Percentiles rank a stretch among this genome's conserved stretches.
Conservation (phyloP, 2,113 vertebrate species). For the Polypterus senegalus region DNA sequence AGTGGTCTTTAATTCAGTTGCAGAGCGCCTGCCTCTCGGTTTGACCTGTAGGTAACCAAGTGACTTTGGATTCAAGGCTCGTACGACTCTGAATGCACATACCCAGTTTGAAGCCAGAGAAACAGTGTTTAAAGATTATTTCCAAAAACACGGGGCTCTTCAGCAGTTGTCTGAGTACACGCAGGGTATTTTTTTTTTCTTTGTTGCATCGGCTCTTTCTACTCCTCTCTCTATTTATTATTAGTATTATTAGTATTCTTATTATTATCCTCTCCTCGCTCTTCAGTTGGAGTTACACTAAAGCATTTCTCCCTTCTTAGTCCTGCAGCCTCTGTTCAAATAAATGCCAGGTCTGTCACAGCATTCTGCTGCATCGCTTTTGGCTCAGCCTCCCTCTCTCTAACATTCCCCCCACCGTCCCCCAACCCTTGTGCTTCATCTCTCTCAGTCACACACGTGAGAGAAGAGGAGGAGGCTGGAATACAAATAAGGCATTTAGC, state of each 20-base stretch:
- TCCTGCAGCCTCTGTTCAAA: slow-evolving; percentile 39
- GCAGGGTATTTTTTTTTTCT: too few relatives aligned
- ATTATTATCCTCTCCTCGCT: slow-evolving; percentile 11
- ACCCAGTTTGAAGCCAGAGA: not conserved
- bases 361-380: slow-evolving; percentile 47
- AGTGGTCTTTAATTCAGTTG: too few relatives aligned
- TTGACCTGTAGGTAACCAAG: slow-evolving; percentile 27
- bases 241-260: too few relatives aligned
- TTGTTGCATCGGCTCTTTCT: too few relatives aligned
- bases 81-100: slow-evolving; percentile 15
- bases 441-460: slow-evolving; percentile 43
- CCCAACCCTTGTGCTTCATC: slow-evolving; percentile 31
- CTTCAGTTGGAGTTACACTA: slow-evolving; percentile 26
- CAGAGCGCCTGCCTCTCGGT: slow-evolving; percentile 21
- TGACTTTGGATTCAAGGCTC: slow-evolving; percentile 35
- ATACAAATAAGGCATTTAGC: slow-evolving; percentile 51
- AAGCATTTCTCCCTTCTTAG: slow-evolving; percentile 26
- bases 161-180: too few relatives aligned
- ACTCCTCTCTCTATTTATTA: too few relatives aligned
- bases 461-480: slow-evolving; percentile 34
- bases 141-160: too few relatives aligned
- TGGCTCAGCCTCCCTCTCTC: slow-evolving; percentile 30
- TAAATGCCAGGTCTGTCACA: slow-evolving; percentile 51
- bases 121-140: slow-evolving; percentile 5
- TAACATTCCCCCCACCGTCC: slow-evolving; percentile 23